These are phyloP conservation scores for Procambarus clarkii DNA, from an alignment of 1,140 invertebrate species.

Conservation along the genomic window DNA sequence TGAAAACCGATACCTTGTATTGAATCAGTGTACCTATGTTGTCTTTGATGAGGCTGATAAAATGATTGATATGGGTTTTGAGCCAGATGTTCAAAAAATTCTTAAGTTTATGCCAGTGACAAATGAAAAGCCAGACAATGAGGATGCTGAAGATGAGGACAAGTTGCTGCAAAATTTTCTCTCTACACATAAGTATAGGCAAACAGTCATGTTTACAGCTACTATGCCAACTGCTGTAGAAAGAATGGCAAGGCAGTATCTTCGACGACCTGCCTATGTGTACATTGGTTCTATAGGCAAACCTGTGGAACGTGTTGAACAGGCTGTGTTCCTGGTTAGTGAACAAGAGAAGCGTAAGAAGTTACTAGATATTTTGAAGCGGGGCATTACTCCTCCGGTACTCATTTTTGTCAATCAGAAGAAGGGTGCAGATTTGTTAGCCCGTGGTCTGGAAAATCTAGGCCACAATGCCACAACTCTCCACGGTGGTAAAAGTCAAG, in stretches of 20 bases:
- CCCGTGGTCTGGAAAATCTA: constrained; percentile 97
- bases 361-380: constrained; percentile 89
- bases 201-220: constrained; percentile 99
- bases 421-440: constrained; percentile 98
- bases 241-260: constrained; percentile 94
- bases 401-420: constrained; percentile 99
- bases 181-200: constrained; percentile 96
- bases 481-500: constrained; percentile 99
- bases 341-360: constrained; percentile 96
- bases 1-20: constrained; percentile 97
- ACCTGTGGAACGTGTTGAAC: constrained; percentile 98
- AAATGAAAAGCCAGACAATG: constrained; percentile 98
- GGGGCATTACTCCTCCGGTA: constrained; percentile 95
- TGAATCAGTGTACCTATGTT: constrained; percentile 96
- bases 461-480: constrained; percentile 97
- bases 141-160: constrained; percentile 97
- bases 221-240: constrained; percentile 99
- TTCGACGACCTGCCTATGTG: constrained; percentile 96
- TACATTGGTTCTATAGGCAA: constrained; percentile 99
- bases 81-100: constrained; percentile 95
- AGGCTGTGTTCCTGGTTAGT: constrained; percentile 96
- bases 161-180: constrained; percentile 95
- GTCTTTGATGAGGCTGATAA: constrained; percentile 97
- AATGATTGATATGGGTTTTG: constrained; percentile 99
- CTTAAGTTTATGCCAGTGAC: constrained; percentile 98